Base-by-base conservation (phyloP, 2,113 vertebrate species). In the Morone chrysops region DNA sequence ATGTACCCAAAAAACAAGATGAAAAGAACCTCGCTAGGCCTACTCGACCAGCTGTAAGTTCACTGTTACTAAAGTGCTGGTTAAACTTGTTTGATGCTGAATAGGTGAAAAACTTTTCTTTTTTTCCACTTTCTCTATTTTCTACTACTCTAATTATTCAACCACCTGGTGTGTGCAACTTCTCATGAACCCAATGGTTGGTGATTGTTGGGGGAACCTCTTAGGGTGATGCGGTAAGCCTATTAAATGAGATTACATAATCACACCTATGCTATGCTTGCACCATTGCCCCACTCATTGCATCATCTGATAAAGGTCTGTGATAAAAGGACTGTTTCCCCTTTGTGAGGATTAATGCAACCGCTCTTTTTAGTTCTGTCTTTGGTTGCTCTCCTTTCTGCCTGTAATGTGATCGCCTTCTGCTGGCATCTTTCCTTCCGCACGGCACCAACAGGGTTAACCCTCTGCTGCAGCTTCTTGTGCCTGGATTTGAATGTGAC, bases 11-110 rank as follows among this genome's bases (percentile, higher is more conserved):
- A 93, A 99, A 98, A 50, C 86, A 94, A n/a, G 97, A 99, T 69
- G 98, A 99, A 77, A 99, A 97, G 87, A 98, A 98, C 90, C 91
- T 95, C 18, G 96, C 96, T 63, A 95, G 96, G 92, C 97, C 97
- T 1, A 84, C 95, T 84, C 97, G 97, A 84, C 96, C 97, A 82
- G 95, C 97, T 92, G 98, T 99, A 95, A 98, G 97, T 88, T 60
- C 60, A 18, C 72, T 8, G 18, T 38, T 17, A 11, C 74, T 83
- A 6, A 45, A 80, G 47, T 18, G 50, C 62, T 25, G 53, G 16
- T 75, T 71, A 22, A 45, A 16, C 40, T 61, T 36, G 11, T 71
- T 20, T 61, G 41, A 70, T 60, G 41, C 41, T 61, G 69, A 86
- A 70, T 75, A 11, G 75, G 70, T 84, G 65, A 70, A 84, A 31